These are phyloP conservation scores for Matsumurasca onukii DNA, from an alignment of 1,140 invertebrate genomes.

Conservation along the genomic window DNA sequence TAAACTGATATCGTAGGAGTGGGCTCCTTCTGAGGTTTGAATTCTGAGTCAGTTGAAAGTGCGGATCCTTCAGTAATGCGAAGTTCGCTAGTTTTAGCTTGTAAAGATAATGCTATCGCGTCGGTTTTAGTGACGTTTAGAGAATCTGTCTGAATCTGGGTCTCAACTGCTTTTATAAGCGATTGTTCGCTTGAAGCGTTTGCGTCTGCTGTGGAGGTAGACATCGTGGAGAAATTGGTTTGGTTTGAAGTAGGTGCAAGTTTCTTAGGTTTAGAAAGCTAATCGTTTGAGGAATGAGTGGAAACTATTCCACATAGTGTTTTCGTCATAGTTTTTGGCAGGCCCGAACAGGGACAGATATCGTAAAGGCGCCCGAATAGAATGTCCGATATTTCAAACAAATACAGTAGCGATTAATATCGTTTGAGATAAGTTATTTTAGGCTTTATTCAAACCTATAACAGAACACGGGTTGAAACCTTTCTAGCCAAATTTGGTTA, in stretches of 20 bases:
- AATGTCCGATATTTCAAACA: too few species aligned
- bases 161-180: neutral
- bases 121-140: neutral
- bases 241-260: neutral
- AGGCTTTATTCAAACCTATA: too few species aligned
- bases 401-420: too few species aligned
- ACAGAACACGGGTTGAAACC: too few species aligned
- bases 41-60: neutral
- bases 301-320: constrained; percentile 1
- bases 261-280: neutral
- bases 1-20: neutral
- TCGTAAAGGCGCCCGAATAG: too few species aligned
- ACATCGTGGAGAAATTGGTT: neutral
- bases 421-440: too few species aligned
- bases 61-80: neutral
- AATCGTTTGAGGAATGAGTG: neutral
- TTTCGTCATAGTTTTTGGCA: too few species aligned
- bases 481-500: too few species aligned
- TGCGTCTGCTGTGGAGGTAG: neutral
- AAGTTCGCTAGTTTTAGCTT: neutral
- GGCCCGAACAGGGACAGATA: too few species aligned
- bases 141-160: neutral
- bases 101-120: neutral
- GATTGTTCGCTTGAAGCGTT: neutral
- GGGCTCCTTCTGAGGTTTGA: neutral